phyloP scores from a whole-genome alignment of 35 echinoderm and acorn worm species.

The Ophioderma brevispina region DNA sequence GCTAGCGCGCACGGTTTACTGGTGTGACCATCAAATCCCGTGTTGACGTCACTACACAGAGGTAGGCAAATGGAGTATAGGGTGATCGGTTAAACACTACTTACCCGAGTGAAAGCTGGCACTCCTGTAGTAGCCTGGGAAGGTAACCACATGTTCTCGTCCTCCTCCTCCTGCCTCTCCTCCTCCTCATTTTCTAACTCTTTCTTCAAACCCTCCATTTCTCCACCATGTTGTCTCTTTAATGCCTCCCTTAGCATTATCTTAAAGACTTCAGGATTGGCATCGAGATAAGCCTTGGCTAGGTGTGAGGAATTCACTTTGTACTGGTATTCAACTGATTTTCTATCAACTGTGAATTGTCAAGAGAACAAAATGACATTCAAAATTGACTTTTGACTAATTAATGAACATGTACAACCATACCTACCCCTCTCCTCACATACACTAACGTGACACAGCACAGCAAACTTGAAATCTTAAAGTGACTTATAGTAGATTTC shows the following conservation, averaged over 20 bases:
- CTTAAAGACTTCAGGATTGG: slow-evolving; percentile 51
- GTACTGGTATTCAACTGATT: slow-evolving; percentile 44
- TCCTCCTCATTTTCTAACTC: background rate
- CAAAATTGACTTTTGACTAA: too few species aligned
- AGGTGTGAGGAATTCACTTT: slow-evolving; percentile 67
- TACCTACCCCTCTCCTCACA: too few species aligned
- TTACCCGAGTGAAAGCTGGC: background rate
- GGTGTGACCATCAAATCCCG: too few species aligned
- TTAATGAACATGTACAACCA: too few species aligned
- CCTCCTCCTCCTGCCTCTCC: background rate
- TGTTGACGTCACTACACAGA: too few species aligned
- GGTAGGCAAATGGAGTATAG: too few species aligned
- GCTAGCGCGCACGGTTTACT: too few species aligned
- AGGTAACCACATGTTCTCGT: background rate
- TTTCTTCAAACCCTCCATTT: background rate
- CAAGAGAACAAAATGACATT: too few species aligned
- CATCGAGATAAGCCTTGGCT: slow-evolving; percentile 61
- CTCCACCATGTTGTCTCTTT: background rate
- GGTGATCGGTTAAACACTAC: too few species aligned
- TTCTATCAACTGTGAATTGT: slow-evolving; percentile 27
- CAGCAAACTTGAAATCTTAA: too few species aligned
- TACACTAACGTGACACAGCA: too few species aligned
- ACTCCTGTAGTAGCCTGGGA: background rate
- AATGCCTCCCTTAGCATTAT: slow-evolving; percentile 37
- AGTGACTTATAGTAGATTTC: too few species aligned